phyloP scores from a whole-genome alignment of 2,888 invertebrate genomes.

The Podabrus alpinus region DNA sequence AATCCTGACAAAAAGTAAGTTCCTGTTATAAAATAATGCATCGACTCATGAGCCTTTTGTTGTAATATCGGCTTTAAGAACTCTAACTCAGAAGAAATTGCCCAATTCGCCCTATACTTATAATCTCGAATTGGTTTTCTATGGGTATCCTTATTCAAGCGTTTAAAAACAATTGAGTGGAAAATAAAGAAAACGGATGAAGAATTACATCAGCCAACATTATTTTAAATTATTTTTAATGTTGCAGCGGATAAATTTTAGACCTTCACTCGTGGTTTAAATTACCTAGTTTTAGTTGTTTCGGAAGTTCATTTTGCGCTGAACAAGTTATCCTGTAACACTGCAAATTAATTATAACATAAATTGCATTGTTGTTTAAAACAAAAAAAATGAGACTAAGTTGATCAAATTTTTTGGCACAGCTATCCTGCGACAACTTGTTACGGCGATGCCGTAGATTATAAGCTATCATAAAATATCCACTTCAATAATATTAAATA shows the following conservation, averaged over 20 bases:
- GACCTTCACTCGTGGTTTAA: neutral
- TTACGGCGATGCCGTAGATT: too few relatives aligned
- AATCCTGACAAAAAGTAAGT: neutral
- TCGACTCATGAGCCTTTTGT: neutral
- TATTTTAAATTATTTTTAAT: neutral
- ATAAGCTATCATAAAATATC: too few relatives aligned
- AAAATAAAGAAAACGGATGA: neutral
- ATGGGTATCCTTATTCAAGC: neutral
- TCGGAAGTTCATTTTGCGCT: neutral
- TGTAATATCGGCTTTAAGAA: neutral
- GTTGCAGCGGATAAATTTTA: neutral
- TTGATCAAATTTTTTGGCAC: neutral
- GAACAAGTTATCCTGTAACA: neutral
- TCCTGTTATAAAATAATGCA: neutral
- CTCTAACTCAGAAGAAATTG: neutral
- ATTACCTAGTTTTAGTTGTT: neutral
- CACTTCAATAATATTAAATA: too few relatives aligned
- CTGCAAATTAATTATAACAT: neutral
- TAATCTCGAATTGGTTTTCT: neutral
- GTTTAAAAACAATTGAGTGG: neutral
- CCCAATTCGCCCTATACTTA: neutral
- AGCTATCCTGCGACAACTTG: neutral
- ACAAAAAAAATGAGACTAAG: neutral
- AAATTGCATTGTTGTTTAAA: neutral
- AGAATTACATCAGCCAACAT: neutral